A percentile compares a stretch with the other conserved stretches of the same genome.
These are phyloP conservation scores for Drosophila ezoana DNA, from an alignment of 2,888 invertebrate genomes.

Conservation along the genomic window DNA sequence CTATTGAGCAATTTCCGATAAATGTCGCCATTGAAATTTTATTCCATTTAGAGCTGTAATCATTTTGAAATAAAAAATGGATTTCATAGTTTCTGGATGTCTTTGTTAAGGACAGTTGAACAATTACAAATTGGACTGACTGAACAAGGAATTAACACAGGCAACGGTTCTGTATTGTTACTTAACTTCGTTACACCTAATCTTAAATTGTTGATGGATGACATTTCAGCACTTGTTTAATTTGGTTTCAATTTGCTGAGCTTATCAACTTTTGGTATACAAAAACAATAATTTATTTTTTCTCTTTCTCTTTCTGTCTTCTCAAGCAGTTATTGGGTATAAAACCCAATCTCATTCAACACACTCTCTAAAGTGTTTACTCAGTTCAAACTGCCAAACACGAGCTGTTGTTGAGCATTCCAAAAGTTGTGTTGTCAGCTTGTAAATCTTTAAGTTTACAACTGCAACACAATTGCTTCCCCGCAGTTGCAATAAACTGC, in stretches of 20 bases:
- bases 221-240: no score
- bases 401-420: slow-evolving; percentile 15
- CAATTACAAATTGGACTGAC: no score
- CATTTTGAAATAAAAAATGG: no score
- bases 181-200: no score
- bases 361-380: neutral
- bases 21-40: neutral
- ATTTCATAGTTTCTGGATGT: no score
- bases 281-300: neutral
- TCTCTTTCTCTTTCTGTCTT: neutral
- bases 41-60: neutral
- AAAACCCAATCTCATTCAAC: neutral
- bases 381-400: slow-evolving; percentile 13
- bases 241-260: neutral
- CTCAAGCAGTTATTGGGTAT: neutral
- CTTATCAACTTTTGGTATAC: neutral
- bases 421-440: slow-evolving; percentile 28
- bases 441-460: slow-evolving; percentile 33
- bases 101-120: no score
- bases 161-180: no score
- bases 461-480: slow-evolving; percentile 34
- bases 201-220: no score
- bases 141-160: no score
- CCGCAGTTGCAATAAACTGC: slow-evolving; percentile 35
- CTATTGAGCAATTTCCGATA: neutral